Conservation (phyloP, 2,888 invertebrate genomes). For the Perizoma flavofasciatum region DNA sequence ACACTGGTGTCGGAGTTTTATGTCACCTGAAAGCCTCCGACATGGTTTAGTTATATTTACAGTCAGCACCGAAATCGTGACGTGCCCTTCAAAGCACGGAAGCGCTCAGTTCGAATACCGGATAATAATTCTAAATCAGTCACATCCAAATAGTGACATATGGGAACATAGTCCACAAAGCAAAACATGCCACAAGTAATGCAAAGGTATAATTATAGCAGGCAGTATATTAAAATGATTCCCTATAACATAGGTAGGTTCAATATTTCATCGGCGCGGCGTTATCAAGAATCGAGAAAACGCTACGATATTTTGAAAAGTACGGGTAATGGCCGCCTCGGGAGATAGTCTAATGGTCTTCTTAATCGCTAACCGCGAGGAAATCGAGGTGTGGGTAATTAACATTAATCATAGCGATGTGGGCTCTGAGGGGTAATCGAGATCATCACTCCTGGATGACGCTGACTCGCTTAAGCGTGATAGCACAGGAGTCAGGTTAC, state of each 20-base stretch:
- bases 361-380: constrained; percentile 69
- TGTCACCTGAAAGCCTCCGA: no score
- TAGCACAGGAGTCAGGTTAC: constrained; percentile 34
- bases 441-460: constrained; percentile 59
- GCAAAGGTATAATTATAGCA: no score
- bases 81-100: no score
- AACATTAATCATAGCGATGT: constrained; percentile 77
- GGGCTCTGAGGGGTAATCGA: constrained; percentile 67
- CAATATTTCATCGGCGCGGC: constrained; percentile 24
- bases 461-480: constrained; percentile 42
- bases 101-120: no score
- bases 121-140: no score
- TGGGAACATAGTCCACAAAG: no score
- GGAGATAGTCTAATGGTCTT: constrained; percentile 67
- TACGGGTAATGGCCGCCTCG: constrained; percentile 64
- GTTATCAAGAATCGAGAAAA: constrained; percentile 36
- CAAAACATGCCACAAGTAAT: no score
- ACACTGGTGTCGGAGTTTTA: no score
- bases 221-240: no score
- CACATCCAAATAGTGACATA: no score
- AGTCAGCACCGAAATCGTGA: no score
- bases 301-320: constrained; percentile 49
- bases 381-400: constrained; percentile 70
- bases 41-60: no score
- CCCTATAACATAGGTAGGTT: not conserved